Conservation (phyloP, 2,888 invertebrate genomes). For the Macrophya annulata region DNA sequence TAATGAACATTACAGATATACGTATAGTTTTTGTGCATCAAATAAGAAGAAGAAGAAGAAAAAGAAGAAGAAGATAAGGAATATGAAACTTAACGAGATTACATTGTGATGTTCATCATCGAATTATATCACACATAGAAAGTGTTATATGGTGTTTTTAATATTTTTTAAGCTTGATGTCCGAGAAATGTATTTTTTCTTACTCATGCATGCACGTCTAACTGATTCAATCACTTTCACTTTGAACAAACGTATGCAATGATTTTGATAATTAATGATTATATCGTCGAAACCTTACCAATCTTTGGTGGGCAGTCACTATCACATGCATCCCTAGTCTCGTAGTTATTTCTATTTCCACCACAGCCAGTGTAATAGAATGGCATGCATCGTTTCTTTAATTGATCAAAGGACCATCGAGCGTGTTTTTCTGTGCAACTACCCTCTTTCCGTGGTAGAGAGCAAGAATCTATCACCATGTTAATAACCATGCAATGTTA, state of each 20-base stretch:
- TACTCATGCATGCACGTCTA: not conserved
- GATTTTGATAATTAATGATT: not conserved
- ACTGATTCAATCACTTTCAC: not conserved
- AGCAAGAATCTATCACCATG: conserved; percentile 86
- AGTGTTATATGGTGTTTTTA: not conserved
- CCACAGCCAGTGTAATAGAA: conserved; percentile 97
- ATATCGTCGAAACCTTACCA: conserved; percentile 83
- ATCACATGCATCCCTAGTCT: conserved; percentile 87
- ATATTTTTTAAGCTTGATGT: not conserved
- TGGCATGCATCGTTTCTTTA: conserved; percentile 93
- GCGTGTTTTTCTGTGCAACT: conserved; percentile 89
- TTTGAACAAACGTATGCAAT: not conserved
- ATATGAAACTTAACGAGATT: not conserved
- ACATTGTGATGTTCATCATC: not conserved
- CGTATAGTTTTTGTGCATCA: not conserved
- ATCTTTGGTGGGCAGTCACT: conserved; percentile 89
- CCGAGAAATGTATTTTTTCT: not conserved
- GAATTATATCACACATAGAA: not conserved
- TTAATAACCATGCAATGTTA: conserved; percentile 75
- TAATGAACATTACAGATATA: conserved; percentile 14
- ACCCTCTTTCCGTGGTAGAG: conserved; percentile 88
- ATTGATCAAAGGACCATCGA: conserved; percentile 92
- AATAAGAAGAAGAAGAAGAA: not conserved
- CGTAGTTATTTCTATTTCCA: conserved; percentile 94
- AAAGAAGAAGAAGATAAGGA: not conserved